Evolutionary conservation across 2,113 vertebrate species (phyloP), one percentile per base, ranked within the genome.

Genomic region (Serinus canaria): DNA sequence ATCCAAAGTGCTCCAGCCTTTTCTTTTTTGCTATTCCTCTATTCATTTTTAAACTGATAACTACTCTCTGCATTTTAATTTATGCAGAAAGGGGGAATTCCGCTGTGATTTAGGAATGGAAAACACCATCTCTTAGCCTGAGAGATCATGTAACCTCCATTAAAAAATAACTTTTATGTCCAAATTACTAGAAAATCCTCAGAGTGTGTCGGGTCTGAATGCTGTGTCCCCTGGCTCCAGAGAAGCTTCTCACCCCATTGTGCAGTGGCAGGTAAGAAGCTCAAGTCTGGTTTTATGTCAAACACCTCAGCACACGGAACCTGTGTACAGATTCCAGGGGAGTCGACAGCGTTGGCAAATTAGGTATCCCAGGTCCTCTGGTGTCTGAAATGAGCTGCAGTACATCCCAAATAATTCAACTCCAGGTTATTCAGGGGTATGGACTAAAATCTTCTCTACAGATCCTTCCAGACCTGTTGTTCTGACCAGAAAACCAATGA

Each of bases 1-100:
- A 60, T 18, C 56, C 56, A 68, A 30, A 78, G 37, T 60, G 17
- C 64, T 52, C 47, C 69, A 91, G 56, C 28, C 31, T 88, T 66
- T 62, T 80, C 27, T 62, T 47, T 86, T 87, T 79, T 22, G 5
- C 25, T 46, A 16, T 25, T 87, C 30, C 18, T 85, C 60, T 69
- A 47, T 77, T 90, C 80, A 59, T 80, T 90, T 90, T 92, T 90
- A 30, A 75, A 76, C 33, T 50, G 67, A 63, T 82, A 85, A 84
- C 46, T 44, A 27, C 52, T 24, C 56, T 74, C 27, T 47, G 72
- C 30, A 24, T 76, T 69, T 69, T 46, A 80, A 91, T n/a, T 90
- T 62, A 70, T 56, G 39, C 58, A 92, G 70, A 66, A 69, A 76
- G 37, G 28, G 49, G 53, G 53, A 94, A 84, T 82, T 91, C 69